A percentile compares a stretch with the other conserved stretches of the same genome.
These are phyloP conservation scores for Archips xylosteana DNA, from an alignment of 2,888 invertebrate genomes.

Conservation along the genomic window DNA sequence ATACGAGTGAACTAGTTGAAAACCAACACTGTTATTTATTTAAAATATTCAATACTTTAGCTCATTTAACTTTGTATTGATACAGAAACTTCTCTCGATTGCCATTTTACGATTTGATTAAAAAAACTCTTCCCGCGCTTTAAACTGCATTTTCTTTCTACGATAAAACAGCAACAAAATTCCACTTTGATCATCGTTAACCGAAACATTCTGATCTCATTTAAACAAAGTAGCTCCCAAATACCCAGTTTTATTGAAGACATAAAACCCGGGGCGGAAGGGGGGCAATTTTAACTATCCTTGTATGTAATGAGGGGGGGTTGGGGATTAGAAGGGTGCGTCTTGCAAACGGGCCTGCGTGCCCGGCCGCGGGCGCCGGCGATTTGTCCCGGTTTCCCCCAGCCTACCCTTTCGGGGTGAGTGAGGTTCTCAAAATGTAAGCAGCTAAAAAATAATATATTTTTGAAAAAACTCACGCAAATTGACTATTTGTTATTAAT, in stretches of 20 bases:
- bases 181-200: not conserved
- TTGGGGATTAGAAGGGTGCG: conserved; percentile 79
- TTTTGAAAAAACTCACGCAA: no score
- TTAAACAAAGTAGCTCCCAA: conserved; percentile 32
- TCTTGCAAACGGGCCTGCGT: conserved; percentile 82
- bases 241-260: conserved; percentile 43
- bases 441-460: not conserved
- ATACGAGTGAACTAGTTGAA: no score
- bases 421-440: conserved; percentile 58
- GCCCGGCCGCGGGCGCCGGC: conserved; percentile 76
- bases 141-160: no score
- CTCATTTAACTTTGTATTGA: no score
- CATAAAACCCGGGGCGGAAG: conserved; percentile 67
- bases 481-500: no score
- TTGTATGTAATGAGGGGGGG: conserved; percentile 78
- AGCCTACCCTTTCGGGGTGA: conserved; percentile 61
- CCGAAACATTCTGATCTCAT: conserved; percentile 20
- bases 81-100: no score
- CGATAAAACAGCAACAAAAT: not conserved
- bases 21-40: no score
- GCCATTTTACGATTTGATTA: no score
- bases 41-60: no score
- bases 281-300: conserved; percentile 76
- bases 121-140: no score
- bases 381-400: conserved; percentile 77